A percentile compares a stretch with the other conserved stretches of the same genome.
Conservation (phyloP, 2,888 invertebrate genomes). For the Meteorus cinctellus region DNA sequence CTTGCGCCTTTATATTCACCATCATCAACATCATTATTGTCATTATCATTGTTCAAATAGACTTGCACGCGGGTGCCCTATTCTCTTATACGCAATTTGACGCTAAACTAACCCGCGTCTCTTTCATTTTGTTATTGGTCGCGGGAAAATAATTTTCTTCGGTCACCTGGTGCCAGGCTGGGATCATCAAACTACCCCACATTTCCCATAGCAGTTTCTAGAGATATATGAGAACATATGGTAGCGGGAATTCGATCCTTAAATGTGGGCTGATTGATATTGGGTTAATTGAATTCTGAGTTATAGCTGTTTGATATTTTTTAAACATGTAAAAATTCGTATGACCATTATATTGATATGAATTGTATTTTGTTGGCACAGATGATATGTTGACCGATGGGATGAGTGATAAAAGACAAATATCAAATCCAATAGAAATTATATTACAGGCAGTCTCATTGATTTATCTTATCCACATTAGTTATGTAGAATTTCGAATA, state of each 20-base stretch:
- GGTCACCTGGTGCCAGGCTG: conserved; percentile 15
- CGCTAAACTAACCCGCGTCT: not conserved
- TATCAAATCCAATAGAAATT: too few species aligned
- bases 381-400: not conserved
- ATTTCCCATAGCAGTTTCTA: not conserved
- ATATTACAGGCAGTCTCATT: too few species aligned
- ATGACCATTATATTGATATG: not conserved
- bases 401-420: too few species aligned
- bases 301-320: not conserved
- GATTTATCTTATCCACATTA: too few species aligned
- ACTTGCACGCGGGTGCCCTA: not conserved
- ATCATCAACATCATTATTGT: not conserved
- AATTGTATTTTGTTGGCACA: not conserved
- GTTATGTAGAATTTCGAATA: too few species aligned
- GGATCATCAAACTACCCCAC: not conserved
- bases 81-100: not conserved
- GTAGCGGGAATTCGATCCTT: conserved; percentile 18
- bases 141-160: conserved; percentile 16
- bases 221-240: conserved; percentile 24
- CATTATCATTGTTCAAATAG: not conserved
- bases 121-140: conserved; percentile 11
- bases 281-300: conserved; percentile 8
- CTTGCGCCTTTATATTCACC: not conserved
- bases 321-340: not conserved
- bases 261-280: conserved; percentile 31